Evolutionary conservation across 2,113 vertebrate species (phyloP), one percentile per base, ranked within the genome.

Genomic region (Microtus oregoni): DNA sequence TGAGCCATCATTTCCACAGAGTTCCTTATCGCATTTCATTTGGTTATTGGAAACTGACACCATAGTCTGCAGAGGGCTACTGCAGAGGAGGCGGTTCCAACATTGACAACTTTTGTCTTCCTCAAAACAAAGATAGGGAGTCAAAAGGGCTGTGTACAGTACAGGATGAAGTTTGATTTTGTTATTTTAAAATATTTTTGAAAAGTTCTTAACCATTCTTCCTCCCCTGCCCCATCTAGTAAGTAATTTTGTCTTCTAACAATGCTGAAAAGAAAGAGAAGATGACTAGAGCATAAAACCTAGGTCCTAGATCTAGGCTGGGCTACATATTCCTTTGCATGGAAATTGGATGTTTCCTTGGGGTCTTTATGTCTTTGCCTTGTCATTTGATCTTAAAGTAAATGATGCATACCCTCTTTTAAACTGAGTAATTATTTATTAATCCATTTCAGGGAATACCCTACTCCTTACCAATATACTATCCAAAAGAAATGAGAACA

Each of bases 21-120:
- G 99, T 99, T 89, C 99, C 99, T 83, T 99, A 99, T 97, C 99
- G 99, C 98, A 99, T 99, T 98, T 99, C 99, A 88, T 99, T 99
- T 78, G 99, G 99, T 75, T 98, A 99, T 11, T 98, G 99, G 97
- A 98, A 98, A 88, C 97, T 98, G 98, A 97, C 96, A 98, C 95
- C 63, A 50, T 98, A 97, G 98, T 91, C 98, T 99, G 55, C 99
- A 99, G 97, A 99, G 99, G 98, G 96, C 98, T 1, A 70, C 79
- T 98, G 8, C 15, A 44, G 38, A 65, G 91, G 96, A 99, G 99
- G 97, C 99, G 99, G 24, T 99, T 99, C 97, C 99, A 83, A 38
- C 99, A 97, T 98, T 99, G 99, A 99, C 10, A 70, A 28, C 75
- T 47, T 81, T 81, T 86, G 68, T 96, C 92, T 89, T 90, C 38